phyloP scores from a whole-genome alignment of 1,140 invertebrate genomes.

The Yoshiicerus persimilis region DNA sequence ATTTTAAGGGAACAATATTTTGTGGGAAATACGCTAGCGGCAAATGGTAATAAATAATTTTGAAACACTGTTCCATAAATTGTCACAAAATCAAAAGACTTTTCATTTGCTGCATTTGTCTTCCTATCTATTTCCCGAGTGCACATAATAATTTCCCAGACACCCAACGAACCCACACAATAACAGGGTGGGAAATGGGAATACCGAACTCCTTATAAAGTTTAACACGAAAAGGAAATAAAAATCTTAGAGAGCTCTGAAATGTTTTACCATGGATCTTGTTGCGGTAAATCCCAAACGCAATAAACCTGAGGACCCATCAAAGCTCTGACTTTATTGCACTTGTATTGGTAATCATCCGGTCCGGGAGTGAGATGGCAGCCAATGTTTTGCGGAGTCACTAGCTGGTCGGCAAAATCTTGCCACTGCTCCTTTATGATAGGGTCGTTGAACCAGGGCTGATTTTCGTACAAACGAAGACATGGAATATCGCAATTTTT shows the following conservation, averaged over 20 bases:
- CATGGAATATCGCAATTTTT: slow-evolving; percentile 30
- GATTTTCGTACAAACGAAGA: slow-evolving; percentile 27
- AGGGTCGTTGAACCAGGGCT: slow-evolving; percentile 41
- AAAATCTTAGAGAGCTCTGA: no score
- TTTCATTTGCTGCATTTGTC: no score
- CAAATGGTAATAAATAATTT: no score
- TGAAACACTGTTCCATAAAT: no score
- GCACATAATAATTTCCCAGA: no score
- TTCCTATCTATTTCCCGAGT: no score
- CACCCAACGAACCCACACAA: no score
- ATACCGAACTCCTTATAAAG: neutral
- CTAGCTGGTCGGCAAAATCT: slow-evolving; percentile 30
- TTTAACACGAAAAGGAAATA: no score
- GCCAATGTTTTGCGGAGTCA: slow-evolving; percentile 39
- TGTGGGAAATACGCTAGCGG: no score
- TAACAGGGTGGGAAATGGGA: neutral
- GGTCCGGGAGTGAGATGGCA: slow-evolving; percentile 33
- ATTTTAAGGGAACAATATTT: neutral
- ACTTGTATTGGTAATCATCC: slow-evolving; percentile 39
- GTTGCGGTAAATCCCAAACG: slow-evolving; percentile 41
- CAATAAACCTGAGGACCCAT: slow-evolving; percentile 36
- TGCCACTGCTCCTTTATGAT: slow-evolving; percentile 35
- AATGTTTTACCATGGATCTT: slow-evolving; percentile 30
- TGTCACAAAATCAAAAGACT: no score
- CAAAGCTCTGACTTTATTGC: slow-evolving; percentile 37